Conservation (phyloP, 2,113 vertebrate genomes). For the Candoia aspera region DNA sequence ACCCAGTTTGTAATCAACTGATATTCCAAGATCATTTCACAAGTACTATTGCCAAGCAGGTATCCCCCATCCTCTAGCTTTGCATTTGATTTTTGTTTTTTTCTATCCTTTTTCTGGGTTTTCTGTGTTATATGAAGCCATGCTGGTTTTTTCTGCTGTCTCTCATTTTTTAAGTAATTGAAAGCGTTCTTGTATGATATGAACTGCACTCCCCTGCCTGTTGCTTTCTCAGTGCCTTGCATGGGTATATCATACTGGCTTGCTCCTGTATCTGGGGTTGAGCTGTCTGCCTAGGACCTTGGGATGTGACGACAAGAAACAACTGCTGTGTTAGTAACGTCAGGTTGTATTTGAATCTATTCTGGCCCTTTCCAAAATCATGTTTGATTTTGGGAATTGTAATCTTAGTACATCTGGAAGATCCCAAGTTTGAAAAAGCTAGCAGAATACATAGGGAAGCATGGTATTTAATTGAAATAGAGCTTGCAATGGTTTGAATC, state of each 20-base stretch:
- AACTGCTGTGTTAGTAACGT: not conserved
- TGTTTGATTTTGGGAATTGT: not conserved
- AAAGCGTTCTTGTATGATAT: constrained; percentile 23
- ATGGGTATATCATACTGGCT: constrained; percentile 34
- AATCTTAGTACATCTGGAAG: not conserved
- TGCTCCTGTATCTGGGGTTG: constrained; percentile 4
- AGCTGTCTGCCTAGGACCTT: not conserved
- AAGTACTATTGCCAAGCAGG: not conserved
- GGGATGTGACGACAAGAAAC: not conserved
- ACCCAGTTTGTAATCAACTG: not conserved
- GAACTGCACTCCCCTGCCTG: not conserved
- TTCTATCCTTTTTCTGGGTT: not conserved
- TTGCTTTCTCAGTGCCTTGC: constrained; percentile 30
- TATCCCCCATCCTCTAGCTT: not conserved
- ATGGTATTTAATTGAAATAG: not conserved
- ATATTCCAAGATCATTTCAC: not conserved
- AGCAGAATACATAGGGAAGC: no score
- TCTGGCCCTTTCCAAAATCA: constrained; percentile 30
- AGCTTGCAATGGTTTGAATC: not conserved
- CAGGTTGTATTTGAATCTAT: not conserved
- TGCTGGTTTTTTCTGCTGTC: not conserved
- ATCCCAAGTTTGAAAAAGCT: not conserved
- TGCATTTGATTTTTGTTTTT: not conserved
- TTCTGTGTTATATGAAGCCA: not conserved
- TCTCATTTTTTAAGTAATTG: not conserved